A percentile compares a stretch with the other conserved stretches of the same genome.
Evolutionary conservation across 2,113 vertebrate species (phyloP).

Genomic region (Takifugu bimaculatus): DNA sequence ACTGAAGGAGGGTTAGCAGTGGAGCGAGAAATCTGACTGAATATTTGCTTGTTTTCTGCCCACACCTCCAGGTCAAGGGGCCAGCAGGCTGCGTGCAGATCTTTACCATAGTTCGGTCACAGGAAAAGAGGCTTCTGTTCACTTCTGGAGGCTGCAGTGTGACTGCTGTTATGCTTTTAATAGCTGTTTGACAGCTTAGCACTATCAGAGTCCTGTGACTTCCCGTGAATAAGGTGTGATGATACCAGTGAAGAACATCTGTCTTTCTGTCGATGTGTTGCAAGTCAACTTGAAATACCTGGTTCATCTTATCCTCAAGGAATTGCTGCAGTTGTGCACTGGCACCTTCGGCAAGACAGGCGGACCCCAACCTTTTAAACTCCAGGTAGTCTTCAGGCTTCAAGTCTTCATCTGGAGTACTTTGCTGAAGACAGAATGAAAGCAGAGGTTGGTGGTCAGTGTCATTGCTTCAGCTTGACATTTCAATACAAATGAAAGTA

Average conservation of each 20-base stretch:
- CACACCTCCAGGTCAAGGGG: constrained; percentile 61
- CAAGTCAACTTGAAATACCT: constrained; percentile 65
- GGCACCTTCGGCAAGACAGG: constrained; percentile 80
- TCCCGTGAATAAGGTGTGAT: constrained; percentile 3
- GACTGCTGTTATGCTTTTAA: constrained; percentile 15
- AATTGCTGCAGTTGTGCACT: constrained; percentile 77
- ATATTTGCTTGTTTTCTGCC: constrained; percentile 46
- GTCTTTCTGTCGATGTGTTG: neutral
- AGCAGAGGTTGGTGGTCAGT: no score
- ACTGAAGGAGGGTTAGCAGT: constrained; percentile 48
- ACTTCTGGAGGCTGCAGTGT: constrained; percentile 1
- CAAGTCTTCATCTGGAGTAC: constrained; percentile 78
- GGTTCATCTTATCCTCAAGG: constrained; percentile 85
- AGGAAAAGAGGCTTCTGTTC: constrained; percentile 8
- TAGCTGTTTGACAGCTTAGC: constrained; percentile 32
- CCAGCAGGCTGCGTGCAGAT: constrained; percentile 17
- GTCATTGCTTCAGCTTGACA: no score
- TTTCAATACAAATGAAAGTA: no score
- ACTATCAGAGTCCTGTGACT: constrained; percentile 11
- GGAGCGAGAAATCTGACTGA: constrained; percentile 67
- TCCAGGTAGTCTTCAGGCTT: constrained; percentile 85
- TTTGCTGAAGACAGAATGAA: constrained; percentile 70
- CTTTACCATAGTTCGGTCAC: constrained; percentile 11
- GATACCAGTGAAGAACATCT: neutral
- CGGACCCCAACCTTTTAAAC: constrained; percentile 79